Conservation (phyloP, 2,113 vertebrate genomes). For the Malurus cyaneus region DNA sequence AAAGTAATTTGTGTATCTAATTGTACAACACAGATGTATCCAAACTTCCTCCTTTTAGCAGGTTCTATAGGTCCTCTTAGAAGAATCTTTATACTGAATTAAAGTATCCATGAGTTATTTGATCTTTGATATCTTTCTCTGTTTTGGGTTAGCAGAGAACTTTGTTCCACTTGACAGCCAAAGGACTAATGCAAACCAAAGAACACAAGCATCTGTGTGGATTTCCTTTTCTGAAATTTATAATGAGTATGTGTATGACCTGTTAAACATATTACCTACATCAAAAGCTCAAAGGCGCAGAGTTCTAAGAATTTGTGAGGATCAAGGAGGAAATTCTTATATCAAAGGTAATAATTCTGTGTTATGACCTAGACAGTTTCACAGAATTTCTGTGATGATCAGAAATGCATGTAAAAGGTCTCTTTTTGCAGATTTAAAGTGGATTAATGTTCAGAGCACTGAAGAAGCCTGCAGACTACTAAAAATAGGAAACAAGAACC, state of each 20-base stretch:
- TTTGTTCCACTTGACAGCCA: background rate
- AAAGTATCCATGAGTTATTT: background rate
- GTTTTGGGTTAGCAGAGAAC: constrained; percentile 9
- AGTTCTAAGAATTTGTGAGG: constrained; percentile 83
- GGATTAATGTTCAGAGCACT: constrained; percentile 81
- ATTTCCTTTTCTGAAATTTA: constrained; percentile 90
- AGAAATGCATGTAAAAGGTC: background rate
- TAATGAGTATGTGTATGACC: constrained; percentile 87
- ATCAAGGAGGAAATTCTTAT: constrained; percentile 83
- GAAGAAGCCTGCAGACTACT: constrained; percentile 82
- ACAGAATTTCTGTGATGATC: background rate
- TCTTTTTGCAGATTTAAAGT: constrained; percentile 79
- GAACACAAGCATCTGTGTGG: constrained; percentile 79
- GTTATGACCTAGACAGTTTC: background rate
- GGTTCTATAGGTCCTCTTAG: background rate
- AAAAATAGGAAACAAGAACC: constrained; percentile 85
- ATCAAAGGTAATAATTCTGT: constrained; percentile 76
- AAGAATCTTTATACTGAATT: background rate
- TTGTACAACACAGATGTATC: background rate
- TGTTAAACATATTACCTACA: constrained; percentile 70
- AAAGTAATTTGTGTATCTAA: background rate
- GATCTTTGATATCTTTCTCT: background rate
- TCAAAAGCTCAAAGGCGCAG: constrained; percentile 78
- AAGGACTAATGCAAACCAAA: background rate
- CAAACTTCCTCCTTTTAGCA: background rate